phyloP scores from a whole-genome alignment of 2,113 vertebrate genomes.

The Lanius ludovicianus region DNA sequence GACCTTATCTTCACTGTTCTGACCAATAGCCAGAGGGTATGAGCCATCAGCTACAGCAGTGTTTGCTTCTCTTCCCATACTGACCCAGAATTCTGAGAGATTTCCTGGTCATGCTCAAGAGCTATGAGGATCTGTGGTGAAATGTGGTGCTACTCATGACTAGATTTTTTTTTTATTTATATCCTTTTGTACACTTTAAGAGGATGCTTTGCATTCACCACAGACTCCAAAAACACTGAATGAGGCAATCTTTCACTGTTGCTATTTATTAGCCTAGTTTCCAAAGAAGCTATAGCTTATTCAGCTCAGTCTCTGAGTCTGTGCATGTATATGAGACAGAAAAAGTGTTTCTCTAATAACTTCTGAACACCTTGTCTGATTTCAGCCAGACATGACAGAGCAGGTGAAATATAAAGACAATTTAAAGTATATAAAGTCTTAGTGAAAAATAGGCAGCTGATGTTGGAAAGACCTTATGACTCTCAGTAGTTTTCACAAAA shows the following conservation, averaged over 20 bases:
- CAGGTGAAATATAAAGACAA: not conserved
- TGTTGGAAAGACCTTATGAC: not conserved
- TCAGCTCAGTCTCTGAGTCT: not conserved
- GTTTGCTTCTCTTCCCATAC: not conserved
- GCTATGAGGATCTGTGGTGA: not conserved
- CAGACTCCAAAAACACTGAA: not conserved
- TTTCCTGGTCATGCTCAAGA: not conserved
- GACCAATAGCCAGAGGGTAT: not conserved
- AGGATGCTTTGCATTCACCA: not conserved
- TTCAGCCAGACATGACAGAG: not conserved
- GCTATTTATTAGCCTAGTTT: not conserved
- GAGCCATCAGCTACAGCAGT: rapidly evolving
- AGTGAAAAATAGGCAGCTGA: not conserved
- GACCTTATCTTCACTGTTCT: not conserved
- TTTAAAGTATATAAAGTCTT: not conserved
- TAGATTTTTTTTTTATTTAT: not conserved
- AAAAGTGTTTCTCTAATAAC: not conserved
- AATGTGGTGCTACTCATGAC: not conserved
- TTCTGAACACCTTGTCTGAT: not conserved
- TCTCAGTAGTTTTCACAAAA: not conserved
- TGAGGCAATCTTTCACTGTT: not conserved
- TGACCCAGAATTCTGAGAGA: not conserved
- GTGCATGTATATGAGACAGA: not conserved
- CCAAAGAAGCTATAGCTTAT: not conserved
- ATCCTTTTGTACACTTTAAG: not conserved